A percentile compares a stretch with the other conserved stretches of the same genome.
Evolutionary conservation across 2,888 invertebrate genomes (phyloP).

Genomic region (Bruchidius siliquastri): DNA sequence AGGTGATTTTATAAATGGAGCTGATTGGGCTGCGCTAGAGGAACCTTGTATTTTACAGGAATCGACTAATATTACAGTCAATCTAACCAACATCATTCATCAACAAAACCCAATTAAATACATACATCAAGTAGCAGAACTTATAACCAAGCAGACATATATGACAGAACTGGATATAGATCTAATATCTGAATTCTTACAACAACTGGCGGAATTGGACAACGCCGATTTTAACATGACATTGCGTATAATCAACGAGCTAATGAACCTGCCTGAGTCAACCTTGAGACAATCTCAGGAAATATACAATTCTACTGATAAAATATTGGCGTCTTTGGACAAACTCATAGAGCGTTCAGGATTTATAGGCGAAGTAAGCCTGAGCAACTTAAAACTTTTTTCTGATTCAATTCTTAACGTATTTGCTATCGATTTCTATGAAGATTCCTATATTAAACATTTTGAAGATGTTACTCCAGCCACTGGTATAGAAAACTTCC

Average conservation of each 20-base stretch:
- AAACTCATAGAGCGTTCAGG: slow-evolving; percentile 1
- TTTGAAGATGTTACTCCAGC: too few relatives aligned
- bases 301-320: slow-evolving; percentile 9
- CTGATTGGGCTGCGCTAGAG: slow-evolving; percentile 49
- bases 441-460: too few relatives aligned
- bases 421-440: too few relatives aligned
- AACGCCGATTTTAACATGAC: not conserved
- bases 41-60: slow-evolving; percentile 13
- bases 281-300: slow-evolving; percentile 11
- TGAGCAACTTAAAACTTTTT: too few relatives aligned
- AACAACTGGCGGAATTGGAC: slow-evolving; percentile 2
- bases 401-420: too few relatives aligned
- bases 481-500: too few relatives aligned
- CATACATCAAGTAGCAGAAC: too few relatives aligned
- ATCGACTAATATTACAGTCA: slow-evolving; percentile 9
- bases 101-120: too few relatives aligned
- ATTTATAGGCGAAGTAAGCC: too few relatives aligned
- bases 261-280: not conserved
- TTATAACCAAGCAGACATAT: too few relatives aligned
- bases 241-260: not conserved
- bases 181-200: slow-evolving; percentile 5
- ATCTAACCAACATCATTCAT: slow-evolving; percentile 4
- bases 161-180: slow-evolving; percentile 7
- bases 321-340: slow-evolving; percentile 9
- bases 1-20: slow-evolving; percentile 52